phyloP scores from a whole-genome alignment of 2,888 invertebrate genomes.

The Leptinotarsa juncta region DNA sequence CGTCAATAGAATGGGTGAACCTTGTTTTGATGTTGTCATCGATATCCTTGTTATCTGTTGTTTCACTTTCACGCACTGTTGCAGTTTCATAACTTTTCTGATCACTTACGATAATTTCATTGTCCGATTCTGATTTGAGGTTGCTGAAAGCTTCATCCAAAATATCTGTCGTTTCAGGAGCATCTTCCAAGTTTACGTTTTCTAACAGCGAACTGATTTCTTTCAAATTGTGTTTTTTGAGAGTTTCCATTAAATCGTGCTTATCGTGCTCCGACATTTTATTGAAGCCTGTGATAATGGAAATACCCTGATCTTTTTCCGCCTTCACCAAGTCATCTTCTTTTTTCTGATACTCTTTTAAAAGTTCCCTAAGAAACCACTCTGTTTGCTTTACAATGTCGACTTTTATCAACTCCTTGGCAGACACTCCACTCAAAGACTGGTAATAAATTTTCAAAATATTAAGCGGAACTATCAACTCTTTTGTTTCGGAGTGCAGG shows the following conservation, averaged over 20 bases:
- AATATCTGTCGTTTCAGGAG: conserved; percentile 41
- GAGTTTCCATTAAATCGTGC: conserved; percentile 30
- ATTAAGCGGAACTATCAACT: conserved; percentile 61
- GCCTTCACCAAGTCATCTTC: conserved; percentile 57
- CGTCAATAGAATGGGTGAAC: conserved; percentile 47
- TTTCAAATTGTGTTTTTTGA: conserved; percentile 43
- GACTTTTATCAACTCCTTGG: conserved; percentile 53
- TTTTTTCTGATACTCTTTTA: conserved; percentile 53
- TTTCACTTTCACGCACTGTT: conserved; percentile 27
- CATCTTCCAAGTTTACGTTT: conserved; percentile 47
- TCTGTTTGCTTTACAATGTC: conserved; percentile 60
- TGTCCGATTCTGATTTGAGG: conserved; percentile 40
- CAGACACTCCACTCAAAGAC: conserved; percentile 57
- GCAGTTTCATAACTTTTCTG: conserved; percentile 35
- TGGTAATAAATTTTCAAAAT: conserved; percentile 63
- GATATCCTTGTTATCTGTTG: conserved; percentile 29
- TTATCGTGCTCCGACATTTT: conserved; percentile 50
- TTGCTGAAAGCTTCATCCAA: conserved; percentile 45
- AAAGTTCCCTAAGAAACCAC: conserved; percentile 62
- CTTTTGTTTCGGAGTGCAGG: conserved; percentile 58
- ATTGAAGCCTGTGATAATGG: conserved; percentile 37
- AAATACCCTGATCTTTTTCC: conserved; percentile 41
- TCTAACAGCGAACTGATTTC: conserved; percentile 51
- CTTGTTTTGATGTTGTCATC: conserved; percentile 44
- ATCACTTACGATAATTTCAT: conserved; percentile 49